phyloP scores from a whole-genome alignment of 2,888 invertebrate species.

The Sisyra nigra region DNA sequence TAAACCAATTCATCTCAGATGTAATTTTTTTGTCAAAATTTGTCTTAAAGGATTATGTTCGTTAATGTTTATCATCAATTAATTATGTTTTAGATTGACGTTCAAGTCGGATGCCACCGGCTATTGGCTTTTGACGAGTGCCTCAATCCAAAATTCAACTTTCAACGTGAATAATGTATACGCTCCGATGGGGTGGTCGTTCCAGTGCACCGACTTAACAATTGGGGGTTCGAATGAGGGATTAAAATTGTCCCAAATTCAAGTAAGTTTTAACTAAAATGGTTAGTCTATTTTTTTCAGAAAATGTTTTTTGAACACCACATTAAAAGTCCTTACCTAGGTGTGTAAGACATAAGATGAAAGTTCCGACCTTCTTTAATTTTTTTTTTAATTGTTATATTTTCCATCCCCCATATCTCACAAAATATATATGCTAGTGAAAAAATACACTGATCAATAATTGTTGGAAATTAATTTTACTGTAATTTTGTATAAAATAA shows the following conservation, averaged over 20 bases:
- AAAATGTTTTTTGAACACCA: too few relatives aligned
- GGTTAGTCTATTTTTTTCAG: not conserved
- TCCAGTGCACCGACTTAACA: slow-evolving; percentile 30
- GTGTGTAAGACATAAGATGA: too few relatives aligned
- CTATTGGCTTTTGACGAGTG: slow-evolving; percentile 27
- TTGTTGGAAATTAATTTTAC: too few relatives aligned
- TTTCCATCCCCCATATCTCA: too few relatives aligned
- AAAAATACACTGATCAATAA: too few relatives aligned
- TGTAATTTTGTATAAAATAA: too few relatives aligned
- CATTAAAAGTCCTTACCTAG: too few relatives aligned
- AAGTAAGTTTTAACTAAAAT: slow-evolving; percentile 12
- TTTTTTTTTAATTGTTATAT: too few relatives aligned
- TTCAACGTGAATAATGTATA: slow-evolving; percentile 18
- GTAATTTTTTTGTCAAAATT: too few relatives aligned
- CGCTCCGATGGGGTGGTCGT: slow-evolving; percentile 32
- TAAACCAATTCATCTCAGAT: too few relatives aligned
- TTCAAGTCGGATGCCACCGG: slow-evolving; percentile 21
- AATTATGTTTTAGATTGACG: slow-evolving; percentile 20
- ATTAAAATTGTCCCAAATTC: slow-evolving; percentile 15
- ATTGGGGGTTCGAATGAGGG: slow-evolving; percentile 17
- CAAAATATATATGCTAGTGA: too few relatives aligned
- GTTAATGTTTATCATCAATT: not conserved
- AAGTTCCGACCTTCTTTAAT: too few relatives aligned
- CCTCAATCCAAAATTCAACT: slow-evolving; percentile 2
- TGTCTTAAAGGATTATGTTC: not conserved